These are phyloP conservation scores for Okapia johnstoni DNA, from an alignment of 2,113 vertebrate species.

Conservation along the genomic window DNA sequence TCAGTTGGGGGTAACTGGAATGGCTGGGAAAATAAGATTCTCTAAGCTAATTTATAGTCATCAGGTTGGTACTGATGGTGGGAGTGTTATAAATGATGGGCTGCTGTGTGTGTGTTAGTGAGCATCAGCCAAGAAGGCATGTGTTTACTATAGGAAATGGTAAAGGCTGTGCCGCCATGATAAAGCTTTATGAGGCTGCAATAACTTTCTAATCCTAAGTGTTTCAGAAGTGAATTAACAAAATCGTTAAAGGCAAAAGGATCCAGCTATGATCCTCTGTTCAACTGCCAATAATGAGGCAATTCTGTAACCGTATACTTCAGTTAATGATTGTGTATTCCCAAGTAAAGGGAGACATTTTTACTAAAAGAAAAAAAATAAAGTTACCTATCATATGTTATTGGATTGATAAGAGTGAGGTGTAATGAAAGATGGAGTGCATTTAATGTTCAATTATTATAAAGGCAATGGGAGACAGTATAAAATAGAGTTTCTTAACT, in stretches of 20 bases:
- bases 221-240: not conserved
- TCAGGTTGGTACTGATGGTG: not conserved
- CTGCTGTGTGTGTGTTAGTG: not conserved
- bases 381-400: not conserved
- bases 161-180: not conserved
- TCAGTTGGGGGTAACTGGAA: not conserved
- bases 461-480: not conserved
- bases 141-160: not conserved
- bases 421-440: not conserved
- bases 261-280: not conserved
- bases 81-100: not conserved
- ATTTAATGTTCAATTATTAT: not conserved
- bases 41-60: not conserved
- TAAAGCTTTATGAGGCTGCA: not conserved
- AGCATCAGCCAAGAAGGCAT: not conserved
- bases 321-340: not conserved
- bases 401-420: not conserved
- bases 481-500: not conserved
- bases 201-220: not conserved
- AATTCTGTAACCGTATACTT: not conserved
- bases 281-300: not conserved
- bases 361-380: not conserved
- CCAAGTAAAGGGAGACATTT: not conserved
- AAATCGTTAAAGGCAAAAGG: not conserved
- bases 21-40: not conserved